Percentiles rank a stretch among this genome's conserved stretches.
Evolutionary conservation across 2,113 vertebrate species (phyloP).

Genomic region (Hippocampus barbouri): DNA sequence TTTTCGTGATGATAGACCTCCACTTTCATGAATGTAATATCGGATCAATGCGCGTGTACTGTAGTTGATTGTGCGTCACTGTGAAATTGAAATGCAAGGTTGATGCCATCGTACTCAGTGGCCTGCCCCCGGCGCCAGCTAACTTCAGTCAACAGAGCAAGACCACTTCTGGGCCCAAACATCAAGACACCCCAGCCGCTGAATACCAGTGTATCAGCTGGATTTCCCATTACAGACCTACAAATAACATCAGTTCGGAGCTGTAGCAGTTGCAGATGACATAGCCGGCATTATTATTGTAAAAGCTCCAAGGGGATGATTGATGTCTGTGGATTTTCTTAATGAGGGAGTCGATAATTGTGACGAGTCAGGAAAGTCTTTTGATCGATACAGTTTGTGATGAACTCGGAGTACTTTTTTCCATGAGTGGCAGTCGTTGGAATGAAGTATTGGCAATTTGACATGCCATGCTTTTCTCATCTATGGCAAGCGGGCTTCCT

Average conservation of each 20-base stretch:
- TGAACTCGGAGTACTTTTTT: conserved; percentile 38
- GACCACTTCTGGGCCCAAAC: conserved; percentile 31
- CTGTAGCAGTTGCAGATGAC: conserved; percentile 34
- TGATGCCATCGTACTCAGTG: conserved; percentile 23
- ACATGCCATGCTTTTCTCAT: conserved; percentile 63
- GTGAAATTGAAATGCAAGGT: conserved; percentile 39
- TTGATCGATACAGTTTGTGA: conserved; percentile 43
- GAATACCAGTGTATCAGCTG: conserved; percentile 48
- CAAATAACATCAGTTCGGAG: conserved; percentile 38
- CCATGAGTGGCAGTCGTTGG: conserved; percentile 45
- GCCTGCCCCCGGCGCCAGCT: conserved; percentile 32
- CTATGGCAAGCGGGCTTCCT: conserved; percentile 27
- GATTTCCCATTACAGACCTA: conserved; percentile 52
- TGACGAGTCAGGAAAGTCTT: conserved; percentile 38
- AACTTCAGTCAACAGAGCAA: conserved; percentile 40
- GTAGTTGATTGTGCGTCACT: conserved; percentile 34
- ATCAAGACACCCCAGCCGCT: conserved; percentile 23
- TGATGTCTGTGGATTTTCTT: conserved; percentile 47
- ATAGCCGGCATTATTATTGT: conserved; percentile 49
- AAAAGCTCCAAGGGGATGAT: conserved; percentile 43
- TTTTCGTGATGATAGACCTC: background rate
- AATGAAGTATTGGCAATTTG: conserved; percentile 43
- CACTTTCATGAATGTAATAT: background rate
- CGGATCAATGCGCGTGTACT: conserved; percentile 6
- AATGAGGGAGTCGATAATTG: conserved; percentile 40